Evolutionary conservation across 1,140 invertebrate species (phyloP).

Genomic region (Andricus grossulariae): DNA sequence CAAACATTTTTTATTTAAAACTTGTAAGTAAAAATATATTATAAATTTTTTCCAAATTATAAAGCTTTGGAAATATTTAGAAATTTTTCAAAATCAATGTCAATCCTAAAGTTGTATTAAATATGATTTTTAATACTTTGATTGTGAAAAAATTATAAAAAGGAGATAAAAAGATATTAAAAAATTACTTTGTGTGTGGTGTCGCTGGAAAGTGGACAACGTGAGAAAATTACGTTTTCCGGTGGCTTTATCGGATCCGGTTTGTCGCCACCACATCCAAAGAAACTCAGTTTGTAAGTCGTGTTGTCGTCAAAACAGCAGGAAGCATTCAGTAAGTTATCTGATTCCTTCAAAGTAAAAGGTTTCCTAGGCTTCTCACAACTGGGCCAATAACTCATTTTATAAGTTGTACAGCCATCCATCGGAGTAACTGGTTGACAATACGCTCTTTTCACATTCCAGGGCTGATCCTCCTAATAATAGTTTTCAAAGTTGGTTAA

Average conservation of each 20-base stretch:
- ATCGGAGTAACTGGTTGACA: constrained; percentile 69
- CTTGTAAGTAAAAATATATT: no score
- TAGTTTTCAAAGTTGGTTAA: background rate
- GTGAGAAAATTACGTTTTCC: constrained; percentile 53
- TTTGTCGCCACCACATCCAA: constrained; percentile 60
- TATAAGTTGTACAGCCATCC: constrained; percentile 77
- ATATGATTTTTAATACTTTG: no score
- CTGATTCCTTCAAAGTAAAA: constrained; percentile 37
- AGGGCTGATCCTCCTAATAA: constrained; percentile 57
- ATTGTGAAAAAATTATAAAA: background rate
- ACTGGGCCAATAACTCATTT: constrained; percentile 75
- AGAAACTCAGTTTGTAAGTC: constrained; percentile 71
- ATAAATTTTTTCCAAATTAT: no score
- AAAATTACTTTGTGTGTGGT: constrained; percentile 62
- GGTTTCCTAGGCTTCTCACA: constrained; percentile 53
- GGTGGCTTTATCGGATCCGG: constrained; percentile 53
- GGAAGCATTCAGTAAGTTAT: constrained; percentile 63
- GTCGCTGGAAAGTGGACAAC: constrained; percentile 63
- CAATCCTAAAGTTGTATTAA: no score
- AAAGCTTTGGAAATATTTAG: no score
- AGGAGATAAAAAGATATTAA: background rate
- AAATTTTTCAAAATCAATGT: no score
- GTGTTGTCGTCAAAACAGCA: constrained; percentile 67
- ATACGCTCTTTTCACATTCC: constrained; percentile 56
- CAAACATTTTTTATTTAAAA: no score